Evolutionary conservation across 2,888 invertebrate species (phyloP).

Genomic region (Acronicta alni): DNA sequence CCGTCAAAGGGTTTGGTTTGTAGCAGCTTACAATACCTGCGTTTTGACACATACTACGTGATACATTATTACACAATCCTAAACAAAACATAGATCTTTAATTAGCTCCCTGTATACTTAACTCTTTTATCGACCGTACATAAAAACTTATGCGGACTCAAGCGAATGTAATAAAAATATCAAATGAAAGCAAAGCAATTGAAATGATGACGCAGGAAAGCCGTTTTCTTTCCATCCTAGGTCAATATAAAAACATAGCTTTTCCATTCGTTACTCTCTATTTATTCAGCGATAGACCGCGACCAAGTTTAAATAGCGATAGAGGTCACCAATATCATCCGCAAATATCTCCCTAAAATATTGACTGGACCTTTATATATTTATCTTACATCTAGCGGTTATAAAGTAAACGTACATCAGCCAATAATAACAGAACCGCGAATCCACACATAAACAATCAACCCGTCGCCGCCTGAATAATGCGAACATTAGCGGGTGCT

Average conservation of each 20-base stretch:
- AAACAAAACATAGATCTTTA: too few species aligned
- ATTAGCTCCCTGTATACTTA: too few species aligned
- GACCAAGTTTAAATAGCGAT: constrained; percentile 28
- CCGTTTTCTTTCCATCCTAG: constrained; percentile 42
- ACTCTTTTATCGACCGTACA: too few species aligned
- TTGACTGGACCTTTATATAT: constrained; percentile 54
- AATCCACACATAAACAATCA: constrained; percentile 65
- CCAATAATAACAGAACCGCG: constrained; percentile 60
- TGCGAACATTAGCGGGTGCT: constrained; percentile 71
- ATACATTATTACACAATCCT: too few species aligned
- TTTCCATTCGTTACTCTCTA: constrained; percentile 22
- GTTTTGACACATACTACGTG: too few species aligned
- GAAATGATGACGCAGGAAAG: neutral
- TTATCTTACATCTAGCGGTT: constrained; percentile 45
- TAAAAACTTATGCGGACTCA: too few species aligned
- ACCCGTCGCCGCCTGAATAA: constrained; percentile 71
- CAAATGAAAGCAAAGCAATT: too few species aligned
- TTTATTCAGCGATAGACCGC: constrained; percentile 20
- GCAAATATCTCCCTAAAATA: constrained; percentile 46
- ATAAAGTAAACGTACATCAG: constrained; percentile 45
- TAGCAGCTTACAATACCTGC: too few species aligned
- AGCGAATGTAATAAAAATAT: too few species aligned
- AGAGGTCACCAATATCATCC: constrained; percentile 46
- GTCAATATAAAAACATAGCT: constrained; percentile 37
- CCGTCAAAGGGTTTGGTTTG: too few species aligned